Conservation (phyloP, 2,113 vertebrate species). For the Callorhinus ursinus region DNA sequence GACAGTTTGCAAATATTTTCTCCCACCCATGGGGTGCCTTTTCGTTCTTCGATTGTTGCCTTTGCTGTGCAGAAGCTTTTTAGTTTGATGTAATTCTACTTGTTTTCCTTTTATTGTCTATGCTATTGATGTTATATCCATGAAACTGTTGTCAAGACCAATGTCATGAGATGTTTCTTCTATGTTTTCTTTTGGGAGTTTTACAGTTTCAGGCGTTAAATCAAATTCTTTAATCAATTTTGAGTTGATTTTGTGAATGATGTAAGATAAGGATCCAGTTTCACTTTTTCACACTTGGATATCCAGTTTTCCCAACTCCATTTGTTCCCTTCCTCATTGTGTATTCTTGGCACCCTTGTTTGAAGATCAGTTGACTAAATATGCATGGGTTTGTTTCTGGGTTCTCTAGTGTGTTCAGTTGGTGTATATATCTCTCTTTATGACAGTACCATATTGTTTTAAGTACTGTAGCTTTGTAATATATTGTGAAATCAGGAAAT, state of each 20-base stretch:
- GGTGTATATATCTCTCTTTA: background rate
- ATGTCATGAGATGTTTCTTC: background rate
- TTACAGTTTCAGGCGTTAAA: background rate
- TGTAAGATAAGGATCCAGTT: background rate
- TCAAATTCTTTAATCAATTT: background rate
- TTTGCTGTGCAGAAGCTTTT: background rate
- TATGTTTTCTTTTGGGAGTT: background rate
- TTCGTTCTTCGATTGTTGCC: background rate
- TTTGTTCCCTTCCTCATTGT: background rate
- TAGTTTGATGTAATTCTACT: background rate
- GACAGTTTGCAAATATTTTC: background rate
- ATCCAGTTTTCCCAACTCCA: background rate
- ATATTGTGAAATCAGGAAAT: background rate
- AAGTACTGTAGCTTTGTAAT: background rate
- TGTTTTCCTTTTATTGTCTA: background rate
- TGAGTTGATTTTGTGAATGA: background rate
- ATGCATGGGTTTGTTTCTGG: background rate
- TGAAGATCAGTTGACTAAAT: background rate
- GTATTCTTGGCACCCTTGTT: background rate
- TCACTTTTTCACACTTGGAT: background rate
- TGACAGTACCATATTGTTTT: background rate
- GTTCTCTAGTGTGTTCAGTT: background rate
- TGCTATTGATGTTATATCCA: background rate
- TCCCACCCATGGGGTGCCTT: background rate
- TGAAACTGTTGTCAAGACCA: background rate